A percentile compares a stretch with the other conserved stretches of the same genome.
Conservation (phyloP, 2,888 invertebrate species). For the Stenodera caucasica region DNA sequence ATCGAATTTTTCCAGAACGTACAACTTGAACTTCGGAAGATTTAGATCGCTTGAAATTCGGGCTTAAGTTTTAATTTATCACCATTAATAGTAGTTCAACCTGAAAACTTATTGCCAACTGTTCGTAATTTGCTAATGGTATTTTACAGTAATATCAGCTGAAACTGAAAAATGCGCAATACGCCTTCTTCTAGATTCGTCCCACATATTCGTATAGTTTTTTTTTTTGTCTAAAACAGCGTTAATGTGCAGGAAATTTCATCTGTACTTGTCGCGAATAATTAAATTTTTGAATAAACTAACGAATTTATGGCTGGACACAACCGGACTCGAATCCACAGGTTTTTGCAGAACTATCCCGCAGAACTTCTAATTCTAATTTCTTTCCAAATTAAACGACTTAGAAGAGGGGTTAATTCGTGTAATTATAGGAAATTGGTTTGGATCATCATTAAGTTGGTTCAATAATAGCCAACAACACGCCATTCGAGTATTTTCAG, state of each 20-base stretch:
- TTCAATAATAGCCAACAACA: neutral
- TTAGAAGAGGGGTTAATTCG: neutral
- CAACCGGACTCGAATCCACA: neutral
- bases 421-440: neutral
- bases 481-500: neutral
- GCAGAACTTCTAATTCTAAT: neutral
- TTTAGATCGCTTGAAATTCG: no score
- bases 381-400: no score
- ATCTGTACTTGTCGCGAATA: neutral
- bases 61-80: neutral
- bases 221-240: no score
- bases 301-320: neutral
- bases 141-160: neutral
- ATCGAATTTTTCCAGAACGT: no score
- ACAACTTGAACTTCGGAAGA: no score
- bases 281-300: neutral
- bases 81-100: neutral
- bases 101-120: neutral
- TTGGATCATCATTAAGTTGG: neutral
- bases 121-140: neutral
- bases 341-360: neutral
- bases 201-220: no score
- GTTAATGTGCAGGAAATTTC: no score
- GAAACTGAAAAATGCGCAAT: neutral
- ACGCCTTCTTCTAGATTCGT: no score